phyloP scores from a whole-genome alignment of 2,113 vertebrate species.

The Heliornis fulica region DNA sequence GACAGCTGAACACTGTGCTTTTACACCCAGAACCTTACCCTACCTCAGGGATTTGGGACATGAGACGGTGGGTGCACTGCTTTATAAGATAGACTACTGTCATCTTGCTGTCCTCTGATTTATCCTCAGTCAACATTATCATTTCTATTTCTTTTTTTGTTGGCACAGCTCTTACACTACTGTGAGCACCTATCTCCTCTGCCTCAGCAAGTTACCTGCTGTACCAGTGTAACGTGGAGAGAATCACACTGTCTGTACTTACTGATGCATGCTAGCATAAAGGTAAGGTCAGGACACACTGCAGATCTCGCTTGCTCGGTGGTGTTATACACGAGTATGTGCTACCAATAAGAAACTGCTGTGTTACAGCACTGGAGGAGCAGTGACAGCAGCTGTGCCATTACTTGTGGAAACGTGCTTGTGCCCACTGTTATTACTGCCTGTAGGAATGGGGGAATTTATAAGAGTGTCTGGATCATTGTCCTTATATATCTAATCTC shows the following conservation, averaged over 20 bases:
- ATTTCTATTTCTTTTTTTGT: not conserved
- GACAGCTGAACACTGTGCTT: not conserved
- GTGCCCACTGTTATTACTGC: not conserved
- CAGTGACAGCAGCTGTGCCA: not conserved
- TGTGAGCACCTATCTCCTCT: not conserved
- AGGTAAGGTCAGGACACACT: not conserved
- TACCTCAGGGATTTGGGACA: not conserved
- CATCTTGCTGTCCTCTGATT: not conserved
- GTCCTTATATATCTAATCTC: not conserved
- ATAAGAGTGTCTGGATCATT: not conserved
- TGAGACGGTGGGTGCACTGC: fast-evolving
- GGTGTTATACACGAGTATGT: not conserved
- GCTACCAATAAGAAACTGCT: not conserved
- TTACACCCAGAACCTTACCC: not conserved
- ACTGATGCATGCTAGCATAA: not conserved
- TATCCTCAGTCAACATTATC: not conserved
- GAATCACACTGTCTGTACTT: not conserved
- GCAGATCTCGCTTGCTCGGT: not conserved
- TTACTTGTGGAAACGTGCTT: not conserved
- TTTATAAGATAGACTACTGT: fast-evolving
- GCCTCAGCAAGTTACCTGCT: not conserved
- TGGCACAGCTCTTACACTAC: not conserved
- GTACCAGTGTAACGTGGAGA: fast-evolving
- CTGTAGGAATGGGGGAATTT: fast-evolving
- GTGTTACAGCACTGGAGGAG: not conserved